These are phyloP conservation scores for Anabas testudineus DNA, from an alignment of 2,797 vertebrate species.

Conservation along the genomic window DNA sequence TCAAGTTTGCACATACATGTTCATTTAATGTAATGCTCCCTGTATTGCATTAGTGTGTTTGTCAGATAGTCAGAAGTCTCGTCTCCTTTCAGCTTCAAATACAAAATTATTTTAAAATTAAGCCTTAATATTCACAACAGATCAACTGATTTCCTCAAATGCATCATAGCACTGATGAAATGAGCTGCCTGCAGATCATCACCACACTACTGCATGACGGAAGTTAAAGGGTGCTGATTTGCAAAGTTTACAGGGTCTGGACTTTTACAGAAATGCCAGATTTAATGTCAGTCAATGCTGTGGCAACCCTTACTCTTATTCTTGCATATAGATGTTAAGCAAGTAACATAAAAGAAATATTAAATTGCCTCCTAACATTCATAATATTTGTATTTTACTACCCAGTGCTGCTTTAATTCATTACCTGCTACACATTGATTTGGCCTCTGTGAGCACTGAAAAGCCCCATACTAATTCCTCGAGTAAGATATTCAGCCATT, in stretches of 20 bases:
- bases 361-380: constrained; percentile 54
- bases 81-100: constrained; percentile 23
- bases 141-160: constrained; percentile 27
- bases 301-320: not conserved
- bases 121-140: constrained; percentile 23
- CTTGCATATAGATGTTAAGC: constrained; percentile 28
- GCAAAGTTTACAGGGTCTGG: constrained; percentile 29
- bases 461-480: constrained; percentile 69
- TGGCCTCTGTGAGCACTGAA: constrained; percentile 55
- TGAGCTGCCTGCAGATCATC: constrained; percentile 9
- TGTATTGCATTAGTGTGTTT: not conserved
- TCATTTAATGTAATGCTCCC: not conserved
- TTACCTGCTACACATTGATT: constrained; percentile 68
- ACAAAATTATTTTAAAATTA: constrained; percentile 27
- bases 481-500: constrained; percentile 80
- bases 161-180: constrained; percentile 14
- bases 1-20: not conserved
- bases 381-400: constrained; percentile 49
- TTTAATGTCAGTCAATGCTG: constrained; percentile 59
- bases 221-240: constrained; percentile 48
- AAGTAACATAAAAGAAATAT: constrained; percentile 55
- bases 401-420: constrained; percentile 51
- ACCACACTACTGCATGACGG: constrained; percentile 10
- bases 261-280: constrained; percentile 59
- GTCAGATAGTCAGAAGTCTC: constrained; percentile 16